Evolutionary conservation across 2,888 invertebrate species (phyloP).

Genomic region (Achlya flavicornis): DNA sequence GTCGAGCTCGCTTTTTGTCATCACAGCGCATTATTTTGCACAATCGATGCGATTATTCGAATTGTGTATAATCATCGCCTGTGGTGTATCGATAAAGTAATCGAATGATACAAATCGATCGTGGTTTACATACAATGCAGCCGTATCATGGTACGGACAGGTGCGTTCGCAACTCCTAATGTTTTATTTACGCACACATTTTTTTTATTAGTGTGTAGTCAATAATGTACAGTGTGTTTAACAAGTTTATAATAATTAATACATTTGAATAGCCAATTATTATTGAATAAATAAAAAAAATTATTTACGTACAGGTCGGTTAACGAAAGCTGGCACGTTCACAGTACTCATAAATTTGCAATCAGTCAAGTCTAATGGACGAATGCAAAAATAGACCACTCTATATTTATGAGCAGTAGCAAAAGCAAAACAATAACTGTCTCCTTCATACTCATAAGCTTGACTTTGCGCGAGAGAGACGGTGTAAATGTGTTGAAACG

Average conservation of each 20-base stretch:
- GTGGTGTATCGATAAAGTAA: slow-evolving; percentile 16
- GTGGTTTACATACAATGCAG: slow-evolving; percentile 4
- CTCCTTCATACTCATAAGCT: too few species aligned
- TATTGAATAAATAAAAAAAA: too few species aligned
- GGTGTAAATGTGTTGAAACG: too few species aligned
- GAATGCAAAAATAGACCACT: too few species aligned
- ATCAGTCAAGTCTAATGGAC: too few species aligned
- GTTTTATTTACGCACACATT: neutral
- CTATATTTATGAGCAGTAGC: too few species aligned
- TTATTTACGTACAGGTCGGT: too few species aligned
- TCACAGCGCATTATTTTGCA: slow-evolving; percentile 41
- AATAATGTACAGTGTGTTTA: neutral
- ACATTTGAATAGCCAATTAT: neutral
- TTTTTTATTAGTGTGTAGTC: neutral
- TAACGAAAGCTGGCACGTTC: too few species aligned
- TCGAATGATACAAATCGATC: slow-evolving; percentile 17
- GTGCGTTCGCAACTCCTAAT: neutral
- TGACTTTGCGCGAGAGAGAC: too few species aligned
- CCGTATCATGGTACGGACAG: neutral
- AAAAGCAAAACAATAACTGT: too few species aligned
- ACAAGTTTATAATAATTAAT: neutral
- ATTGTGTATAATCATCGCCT: slow-evolving; percentile 11
- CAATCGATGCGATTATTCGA: slow-evolving; percentile 51
- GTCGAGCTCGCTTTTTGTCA: slow-evolving; percentile 36
- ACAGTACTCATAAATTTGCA: too few species aligned